Base-by-base conservation (phyloP, 2,888 invertebrate species). In the Archips xylosteana region DNA sequence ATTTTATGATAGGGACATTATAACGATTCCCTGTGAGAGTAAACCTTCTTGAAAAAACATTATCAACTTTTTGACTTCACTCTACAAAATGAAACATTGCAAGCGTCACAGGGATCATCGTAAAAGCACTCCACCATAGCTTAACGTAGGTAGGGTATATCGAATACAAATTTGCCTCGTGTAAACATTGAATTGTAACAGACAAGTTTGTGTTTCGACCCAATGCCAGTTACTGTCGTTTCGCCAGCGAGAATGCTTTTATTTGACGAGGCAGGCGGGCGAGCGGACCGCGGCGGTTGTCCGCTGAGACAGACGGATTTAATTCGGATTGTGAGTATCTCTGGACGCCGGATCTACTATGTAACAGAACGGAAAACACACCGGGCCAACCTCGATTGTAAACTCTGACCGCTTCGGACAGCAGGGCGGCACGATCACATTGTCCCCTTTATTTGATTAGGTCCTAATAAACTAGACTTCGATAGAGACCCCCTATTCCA, bases 371-470 rank as follows among this genome's bases (percentile, higher is more conserved):
- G 42, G 13, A 10, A 45, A 72, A 36, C 49, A 34, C 13, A 36
- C 4, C 34, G 12, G 15, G 51, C 12, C 51, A 66, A 36, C 47
- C 54, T 10, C 47, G 15, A 67, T 67, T 54, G 23, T 42, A 45
- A 45, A 45, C 15, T 64, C 47, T 36, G 71, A 49, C 32, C 61
- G 15, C 6, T 49, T 63, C n/a, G 23, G 32, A 49, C 68, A 49
- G 54, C 23, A 54, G 61, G 36, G 47, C 57, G 39, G 72, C 68
- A 59, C 68, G 47, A 73, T 68, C 68, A 47, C 68, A 68, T 63
- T 62, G 68, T 13, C 36, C 36, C 15, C 54, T 68, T 68, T 73
- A 63, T 73, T 73, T 73, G 68, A 68, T 73, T 49, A 63, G 72
- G 72, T 63, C 57, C 63, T 49, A 47, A 63, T 73, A 73, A 73